These are phyloP conservation scores for Drosophila sechellia DNA, from an alignment of 1,140 invertebrate genomes.

Conservation along the genomic window DNA sequence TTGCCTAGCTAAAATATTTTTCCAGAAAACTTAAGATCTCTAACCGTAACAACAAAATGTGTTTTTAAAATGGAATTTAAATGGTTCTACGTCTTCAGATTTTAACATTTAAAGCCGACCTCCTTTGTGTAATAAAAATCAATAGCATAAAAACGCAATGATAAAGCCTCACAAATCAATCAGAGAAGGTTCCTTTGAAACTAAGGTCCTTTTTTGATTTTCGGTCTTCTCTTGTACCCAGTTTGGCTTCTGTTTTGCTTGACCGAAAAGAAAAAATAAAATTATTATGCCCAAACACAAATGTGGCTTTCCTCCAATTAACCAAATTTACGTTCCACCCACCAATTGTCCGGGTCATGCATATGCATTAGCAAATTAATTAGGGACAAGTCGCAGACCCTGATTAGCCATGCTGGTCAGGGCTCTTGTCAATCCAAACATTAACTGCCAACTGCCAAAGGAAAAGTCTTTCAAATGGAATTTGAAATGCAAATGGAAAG, in stretches of 20 bases:
- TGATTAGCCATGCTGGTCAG: conserved; percentile 50
- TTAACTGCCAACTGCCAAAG: conserved; percentile 60
- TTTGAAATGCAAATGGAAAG: conserved; percentile 74
- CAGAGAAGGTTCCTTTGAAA: conserved; percentile 1
- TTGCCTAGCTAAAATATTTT: too few relatives aligned
- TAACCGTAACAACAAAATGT: background rate
- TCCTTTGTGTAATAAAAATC: background rate
- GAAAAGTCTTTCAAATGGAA: conserved; percentile 54
- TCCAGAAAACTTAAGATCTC: background rate
- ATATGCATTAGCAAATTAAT: conserved; percentile 73
- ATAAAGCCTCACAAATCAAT: conserved; percentile 9
- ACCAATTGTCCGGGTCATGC: conserved; percentile 47
- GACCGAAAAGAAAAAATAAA: conserved; percentile 55
- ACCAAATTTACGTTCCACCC: conserved; percentile 56
- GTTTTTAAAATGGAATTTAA: too few relatives aligned
- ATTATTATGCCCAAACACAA: conserved; percentile 61
- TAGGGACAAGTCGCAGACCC: conserved; percentile 38
- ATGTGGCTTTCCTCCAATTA: conserved; percentile 62
- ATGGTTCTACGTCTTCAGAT: too few relatives aligned
- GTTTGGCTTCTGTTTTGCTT: conserved; percentile 65
- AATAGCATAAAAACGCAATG: background rate
- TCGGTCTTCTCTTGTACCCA: conserved; percentile 17
- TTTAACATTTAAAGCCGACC: background rate
- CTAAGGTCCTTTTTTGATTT: conserved; percentile 24
- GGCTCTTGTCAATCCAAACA: conserved; percentile 56